Evolutionary conservation across 2,888 invertebrate species (phyloP).

Genomic region (Oscheius myriophilus): DNA sequence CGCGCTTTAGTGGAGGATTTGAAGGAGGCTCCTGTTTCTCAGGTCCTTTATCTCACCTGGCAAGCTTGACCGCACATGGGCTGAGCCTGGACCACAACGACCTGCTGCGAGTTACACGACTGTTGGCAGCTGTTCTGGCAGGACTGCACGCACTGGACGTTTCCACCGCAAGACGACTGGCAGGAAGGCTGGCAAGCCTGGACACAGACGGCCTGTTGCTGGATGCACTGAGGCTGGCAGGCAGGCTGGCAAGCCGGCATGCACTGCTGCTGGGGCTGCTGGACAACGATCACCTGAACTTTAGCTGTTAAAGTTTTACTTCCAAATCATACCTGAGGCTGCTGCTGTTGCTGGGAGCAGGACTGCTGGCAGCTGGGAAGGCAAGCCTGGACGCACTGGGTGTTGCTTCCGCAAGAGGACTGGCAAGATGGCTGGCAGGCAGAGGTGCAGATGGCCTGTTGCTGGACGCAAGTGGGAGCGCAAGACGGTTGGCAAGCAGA

Average conservation of each 20-base stretch:
- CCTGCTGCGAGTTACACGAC: constrained; percentile 54
- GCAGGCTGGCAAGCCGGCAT: constrained; percentile 53
- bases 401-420: constrained; percentile 50
- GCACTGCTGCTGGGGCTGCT: constrained; percentile 37
- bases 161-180: constrained; percentile 52
- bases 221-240: constrained; percentile 52
- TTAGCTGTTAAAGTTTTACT: neutral
- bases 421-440: constrained; percentile 56
- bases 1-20: constrained; percentile 15
- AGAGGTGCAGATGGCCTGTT: constrained; percentile 36
- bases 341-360: constrained; percentile 49
- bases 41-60: constrained; percentile 43
- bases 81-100: constrained; percentile 55
- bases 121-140: constrained; percentile 55
- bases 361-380: constrained; percentile 60
- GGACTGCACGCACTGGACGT: constrained; percentile 50
- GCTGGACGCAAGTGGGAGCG: constrained; percentile 52
- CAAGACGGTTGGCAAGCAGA: constrained; percentile 54
- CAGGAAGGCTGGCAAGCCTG: constrained; percentile 53
- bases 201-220: constrained; percentile 42
- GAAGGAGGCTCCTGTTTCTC: neutral
- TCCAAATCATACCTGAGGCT: constrained; percentile 31
- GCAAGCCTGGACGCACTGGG: constrained; percentile 57
- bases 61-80: constrained; percentile 59
- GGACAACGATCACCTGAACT: constrained; percentile 37